These are phyloP conservation scores for Dryococelus australis DNA, from an alignment of 2,888 invertebrate species.

Conservation along the genomic window DNA sequence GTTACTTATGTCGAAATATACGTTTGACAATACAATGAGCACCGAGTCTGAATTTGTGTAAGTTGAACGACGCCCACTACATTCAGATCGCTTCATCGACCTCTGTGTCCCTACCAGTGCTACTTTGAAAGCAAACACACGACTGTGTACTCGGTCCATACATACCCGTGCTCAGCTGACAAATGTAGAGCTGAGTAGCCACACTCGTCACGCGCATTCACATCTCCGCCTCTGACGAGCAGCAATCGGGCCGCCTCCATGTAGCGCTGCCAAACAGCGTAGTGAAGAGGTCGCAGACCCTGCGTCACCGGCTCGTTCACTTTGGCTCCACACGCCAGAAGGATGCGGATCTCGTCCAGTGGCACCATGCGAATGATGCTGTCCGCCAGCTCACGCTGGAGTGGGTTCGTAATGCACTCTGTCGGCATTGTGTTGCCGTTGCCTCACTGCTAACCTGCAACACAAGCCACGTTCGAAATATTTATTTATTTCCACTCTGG, in stretches of 20 bases:
- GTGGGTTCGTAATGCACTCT: conserved; percentile 75
- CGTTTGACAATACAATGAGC: too few relatives aligned
- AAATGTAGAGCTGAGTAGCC: conserved; percentile 92
- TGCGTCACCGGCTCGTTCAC: conserved; percentile 82
- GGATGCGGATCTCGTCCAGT: conserved; percentile 83
- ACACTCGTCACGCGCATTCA: conserved; percentile 85
- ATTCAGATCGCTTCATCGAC: too few relatives aligned
- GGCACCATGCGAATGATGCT: conserved; percentile 88
- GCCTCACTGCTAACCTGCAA: not conserved
- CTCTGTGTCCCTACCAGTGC: too few relatives aligned
- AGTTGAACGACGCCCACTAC: too few relatives aligned
- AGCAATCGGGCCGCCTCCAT: conserved; percentile 81
- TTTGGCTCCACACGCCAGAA: conserved; percentile 87
- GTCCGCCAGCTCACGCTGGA: conserved; percentile 88
- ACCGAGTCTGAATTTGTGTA: too few relatives aligned
- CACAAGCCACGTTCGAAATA: not conserved
- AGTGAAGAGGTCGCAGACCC: conserved; percentile 88
- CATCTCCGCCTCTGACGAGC: conserved; percentile 81
- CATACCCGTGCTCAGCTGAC: conserved; percentile 85
- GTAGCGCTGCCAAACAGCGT: conserved; percentile 89
- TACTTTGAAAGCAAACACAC: too few relatives aligned
- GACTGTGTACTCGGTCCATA: too few relatives aligned
- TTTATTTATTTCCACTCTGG: too few relatives aligned
- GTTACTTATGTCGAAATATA: too few relatives aligned
- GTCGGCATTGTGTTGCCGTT: conserved; percentile 66